These are phyloP conservation scores for Diadophis punctatus DNA, from an alignment of 2,113 vertebrate genomes.

Conservation along the genomic window DNA sequence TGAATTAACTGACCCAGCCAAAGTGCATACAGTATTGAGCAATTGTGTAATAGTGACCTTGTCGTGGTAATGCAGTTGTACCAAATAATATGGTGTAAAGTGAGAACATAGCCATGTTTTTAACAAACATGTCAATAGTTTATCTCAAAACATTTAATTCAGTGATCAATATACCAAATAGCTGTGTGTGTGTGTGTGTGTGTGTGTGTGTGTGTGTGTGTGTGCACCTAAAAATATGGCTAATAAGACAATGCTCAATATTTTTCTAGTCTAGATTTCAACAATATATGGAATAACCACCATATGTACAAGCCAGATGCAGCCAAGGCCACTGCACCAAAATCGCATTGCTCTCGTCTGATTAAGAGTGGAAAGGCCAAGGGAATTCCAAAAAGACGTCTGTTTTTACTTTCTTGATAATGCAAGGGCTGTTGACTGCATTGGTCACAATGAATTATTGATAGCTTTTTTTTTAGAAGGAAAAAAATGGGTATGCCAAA, in stretches of 20 bases:
- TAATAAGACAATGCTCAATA: not conserved
- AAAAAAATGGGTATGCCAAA: not conserved
- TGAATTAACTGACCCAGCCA: not conserved
- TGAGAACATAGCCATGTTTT: not conserved
- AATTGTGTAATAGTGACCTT: not conserved
- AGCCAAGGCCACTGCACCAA: not conserved
- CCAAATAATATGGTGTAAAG: not conserved
- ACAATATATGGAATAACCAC: not conserved
- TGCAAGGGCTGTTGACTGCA: not conserved
- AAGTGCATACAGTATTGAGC: not conserved
- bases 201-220: not conserved
- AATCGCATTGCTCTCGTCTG: not conserved
- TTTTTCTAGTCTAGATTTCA: not conserved
- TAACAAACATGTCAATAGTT: not conserved
- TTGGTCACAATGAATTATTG: not conserved
- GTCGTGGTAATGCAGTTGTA: not conserved
- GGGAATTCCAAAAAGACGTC: not conserved
- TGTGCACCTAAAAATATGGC: not conserved
- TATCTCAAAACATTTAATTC: not conserved
- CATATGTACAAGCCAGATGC: not conserved
- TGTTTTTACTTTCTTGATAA: not conserved
- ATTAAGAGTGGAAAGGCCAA: not conserved
- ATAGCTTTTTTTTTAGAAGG: not conserved
- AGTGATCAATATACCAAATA: not conserved
- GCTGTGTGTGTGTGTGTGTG: not conserved